Conservation (phyloP, 2,113 vertebrate genomes). For the Glaucomys volans region DNA sequence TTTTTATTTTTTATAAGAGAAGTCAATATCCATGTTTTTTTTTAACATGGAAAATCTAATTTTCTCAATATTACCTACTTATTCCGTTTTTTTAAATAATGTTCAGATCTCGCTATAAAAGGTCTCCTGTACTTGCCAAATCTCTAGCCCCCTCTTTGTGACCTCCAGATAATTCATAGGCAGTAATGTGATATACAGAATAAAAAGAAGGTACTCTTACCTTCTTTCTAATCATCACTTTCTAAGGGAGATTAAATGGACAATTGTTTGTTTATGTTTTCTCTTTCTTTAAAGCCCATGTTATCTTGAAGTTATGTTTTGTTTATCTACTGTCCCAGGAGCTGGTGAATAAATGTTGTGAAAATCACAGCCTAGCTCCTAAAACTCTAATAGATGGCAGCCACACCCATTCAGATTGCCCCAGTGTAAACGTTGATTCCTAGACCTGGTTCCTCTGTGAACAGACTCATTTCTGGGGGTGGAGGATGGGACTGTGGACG, state of each 20-base stretch:
- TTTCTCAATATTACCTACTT: constrained; percentile 10
- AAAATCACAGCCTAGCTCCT: background rate
- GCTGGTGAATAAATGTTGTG: background rate
- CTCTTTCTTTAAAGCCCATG: background rate
- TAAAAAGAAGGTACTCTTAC: background rate
- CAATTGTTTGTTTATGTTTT: background rate
- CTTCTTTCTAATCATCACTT: background rate
- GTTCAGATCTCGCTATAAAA: background rate
- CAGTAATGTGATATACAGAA: background rate
- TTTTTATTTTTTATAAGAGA: background rate
- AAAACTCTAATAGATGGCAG: background rate
- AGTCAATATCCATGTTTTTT: background rate
- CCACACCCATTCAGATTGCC: background rate
- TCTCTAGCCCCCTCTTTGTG: background rate
- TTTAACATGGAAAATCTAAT: background rate
- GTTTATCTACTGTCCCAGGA: background rate
- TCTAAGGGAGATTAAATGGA: background rate
- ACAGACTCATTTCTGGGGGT: background rate
- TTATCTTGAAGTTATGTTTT: background rate
- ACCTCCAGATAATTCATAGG: background rate
- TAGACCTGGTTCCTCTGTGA: background rate
- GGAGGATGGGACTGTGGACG: too few relatives aligned
- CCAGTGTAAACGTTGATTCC: background rate
- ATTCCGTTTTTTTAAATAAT: background rate
- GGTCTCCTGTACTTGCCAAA: background rate